Percentiles rank a stretch among this genome's conserved stretches.
These are phyloP conservation scores for Glaucopsyche alexis DNA, from an alignment of 2,888 invertebrate species.

Conservation along the genomic window DNA sequence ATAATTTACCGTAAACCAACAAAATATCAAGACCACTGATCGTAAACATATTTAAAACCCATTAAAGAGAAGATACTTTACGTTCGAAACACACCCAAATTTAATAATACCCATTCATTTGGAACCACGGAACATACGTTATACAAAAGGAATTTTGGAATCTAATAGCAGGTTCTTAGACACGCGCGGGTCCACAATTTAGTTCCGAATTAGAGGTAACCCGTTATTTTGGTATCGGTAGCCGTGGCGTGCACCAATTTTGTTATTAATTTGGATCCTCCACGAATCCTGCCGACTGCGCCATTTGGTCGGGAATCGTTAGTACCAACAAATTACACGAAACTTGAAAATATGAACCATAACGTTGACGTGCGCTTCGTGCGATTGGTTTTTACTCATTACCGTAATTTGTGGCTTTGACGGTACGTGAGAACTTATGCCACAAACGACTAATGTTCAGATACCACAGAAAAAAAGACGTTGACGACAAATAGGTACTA, in stretches of 20 bases:
- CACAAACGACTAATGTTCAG: constrained; percentile 32
- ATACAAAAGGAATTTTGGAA: constrained; percentile 36
- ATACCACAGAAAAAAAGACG: not conserved
- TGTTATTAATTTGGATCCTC: constrained; percentile 72
- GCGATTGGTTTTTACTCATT: constrained; percentile 73
- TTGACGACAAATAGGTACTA: not conserved
- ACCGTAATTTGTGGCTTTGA: constrained; percentile 64
- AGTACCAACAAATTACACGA: constrained; percentile 53
- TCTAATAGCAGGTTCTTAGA: constrained; percentile 48
- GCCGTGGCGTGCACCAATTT: constrained; percentile 72
- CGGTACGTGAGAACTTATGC: constrained; percentile 48
- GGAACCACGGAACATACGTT: constrained; percentile 13
- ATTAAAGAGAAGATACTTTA: constrained; percentile 31
- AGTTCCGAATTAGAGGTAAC: constrained; percentile 73
- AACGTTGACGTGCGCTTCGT: constrained; percentile 70
- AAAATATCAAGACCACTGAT: not conserved
- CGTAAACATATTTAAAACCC: constrained; percentile 16
- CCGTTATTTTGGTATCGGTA: constrained; percentile 73
- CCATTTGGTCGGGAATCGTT: constrained; percentile 67
- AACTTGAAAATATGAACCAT: constrained; percentile 54
- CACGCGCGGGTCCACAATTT: constrained; percentile 70
- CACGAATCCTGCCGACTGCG: constrained; percentile 56
- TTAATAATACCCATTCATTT: constrained; percentile 46
- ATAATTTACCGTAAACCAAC: not conserved
- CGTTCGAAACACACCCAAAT: constrained; percentile 57